Base-by-base conservation (phyloP, 2,888 invertebrate species). In the Meganola albula region DNA sequence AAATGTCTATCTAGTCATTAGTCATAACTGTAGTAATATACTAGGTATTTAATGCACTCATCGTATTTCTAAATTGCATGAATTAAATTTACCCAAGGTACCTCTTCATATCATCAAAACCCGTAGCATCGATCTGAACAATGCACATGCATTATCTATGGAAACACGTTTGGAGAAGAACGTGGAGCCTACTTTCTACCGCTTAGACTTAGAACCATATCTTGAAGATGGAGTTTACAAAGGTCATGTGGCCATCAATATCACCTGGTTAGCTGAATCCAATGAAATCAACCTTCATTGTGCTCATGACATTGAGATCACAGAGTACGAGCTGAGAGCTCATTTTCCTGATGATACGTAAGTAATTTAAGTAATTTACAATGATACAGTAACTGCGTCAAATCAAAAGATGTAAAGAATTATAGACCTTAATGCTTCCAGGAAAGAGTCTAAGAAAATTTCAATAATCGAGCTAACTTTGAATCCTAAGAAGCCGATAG, bases 101-200 rank as follows among this genome's bases (percentile, higher is more conserved):
- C 49, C 60, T 0, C 33, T 58, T 10, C 79, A 84, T 48, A 79
- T 84, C 34, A 80, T 82, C 24, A 77, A 77, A 43, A 65, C 79
- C 0, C 74, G 86, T 28, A 93, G 93, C 58, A 91, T 93, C 41
- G 93, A 93, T 59, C 69, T 93, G 30, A 91, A 92, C 51, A 91
- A 92, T 40, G 89, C 92, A 0, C 89, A 91, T 53, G 83, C 88
- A 1, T 70, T 92, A 6, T 88, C 90, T 21, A 87, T 90, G 45
- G 92, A 92, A 44, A 86, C 83, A 1, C 86, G 90, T 3, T 64
- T 93, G 28, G 89, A 91, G 0, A 88, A 87, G 37, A 85, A 89
- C 13, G 84, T 93, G 1, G 74, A 87, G 14, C 93, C 94, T 0
- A 88, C 82, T 0, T 89, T 87, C 3, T 94, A 94, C 63, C 83